Conservation (phyloP, 2,888 invertebrate species). For the Meta bourneti region DNA sequence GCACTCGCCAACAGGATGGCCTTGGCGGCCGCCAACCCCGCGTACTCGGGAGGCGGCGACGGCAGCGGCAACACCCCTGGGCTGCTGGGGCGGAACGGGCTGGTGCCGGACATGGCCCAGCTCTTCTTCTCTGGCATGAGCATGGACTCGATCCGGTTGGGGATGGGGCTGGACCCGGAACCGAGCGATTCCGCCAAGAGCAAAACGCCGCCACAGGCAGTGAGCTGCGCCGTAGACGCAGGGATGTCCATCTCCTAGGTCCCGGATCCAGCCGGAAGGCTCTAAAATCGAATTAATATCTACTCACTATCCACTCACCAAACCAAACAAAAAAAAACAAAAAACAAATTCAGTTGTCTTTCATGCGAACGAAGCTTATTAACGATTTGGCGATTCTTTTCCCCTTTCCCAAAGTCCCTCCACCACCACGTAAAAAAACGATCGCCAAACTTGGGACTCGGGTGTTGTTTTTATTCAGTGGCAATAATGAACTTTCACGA, state of each 20-base stretch:
- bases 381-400: constrained; percentile 4
- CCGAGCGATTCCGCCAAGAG: constrained; percentile 53
- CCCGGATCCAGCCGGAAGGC: constrained; percentile 61
- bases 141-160: constrained; percentile 69
- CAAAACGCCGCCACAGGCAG: constrained; percentile 58
- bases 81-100: constrained; percentile 60
- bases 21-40: constrained; percentile 18
- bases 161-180: constrained; percentile 65
- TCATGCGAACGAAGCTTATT: constrained; percentile 61
- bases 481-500: constrained; percentile 64
- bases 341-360: constrained; percentile 54
- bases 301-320: no score
- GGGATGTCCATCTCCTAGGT: constrained; percentile 61
- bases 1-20: not conserved
- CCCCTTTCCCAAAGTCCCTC: not conserved
- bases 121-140: constrained; percentile 73
- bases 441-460: constrained; percentile 32
- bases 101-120: constrained; percentile 72
- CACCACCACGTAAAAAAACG: constrained; percentile 16
- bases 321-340: not conserved
- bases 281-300: constrained; percentile 70
- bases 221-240: constrained; percentile 64
- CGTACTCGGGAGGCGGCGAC: constrained; percentile 15
- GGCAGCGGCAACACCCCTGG: constrained; percentile 43
- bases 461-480: constrained; percentile 64